Evolutionary conservation across 2,113 vertebrate species (phyloP).

Genomic region (Felis chaus): DNA sequence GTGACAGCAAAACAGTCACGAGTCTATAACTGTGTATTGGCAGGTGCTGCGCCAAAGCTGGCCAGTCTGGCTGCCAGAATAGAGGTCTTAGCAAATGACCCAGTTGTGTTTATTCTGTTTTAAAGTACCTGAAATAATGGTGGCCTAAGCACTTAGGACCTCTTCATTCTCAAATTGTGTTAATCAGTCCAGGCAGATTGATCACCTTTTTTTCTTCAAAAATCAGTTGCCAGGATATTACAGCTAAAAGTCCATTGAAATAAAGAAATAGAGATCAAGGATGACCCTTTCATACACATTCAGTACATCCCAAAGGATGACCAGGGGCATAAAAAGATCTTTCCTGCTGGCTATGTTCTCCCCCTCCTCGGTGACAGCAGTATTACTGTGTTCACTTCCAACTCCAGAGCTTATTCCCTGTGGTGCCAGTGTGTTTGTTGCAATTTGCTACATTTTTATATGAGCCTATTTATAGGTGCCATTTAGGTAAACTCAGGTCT

Average conservation of each 20-base stretch:
- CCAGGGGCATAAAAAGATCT: neutral
- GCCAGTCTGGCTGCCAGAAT: neutral
- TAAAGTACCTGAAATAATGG: neutral
- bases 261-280: neutral
- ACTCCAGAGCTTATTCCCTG: neutral
- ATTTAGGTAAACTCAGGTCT: constrained; percentile 67
- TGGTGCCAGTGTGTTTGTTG: constrained; percentile 56
- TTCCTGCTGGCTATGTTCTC: neutral
- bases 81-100: neutral
- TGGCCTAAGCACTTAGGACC: neutral
- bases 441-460: constrained; percentile 46
- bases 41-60: neutral
- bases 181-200: neutral
- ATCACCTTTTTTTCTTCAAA: neutral
- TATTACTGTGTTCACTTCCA: constrained; percentile 28
- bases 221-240: neutral
- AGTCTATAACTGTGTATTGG: rapidly evolving
- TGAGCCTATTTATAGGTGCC: constrained; percentile 56
- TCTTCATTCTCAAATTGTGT: neutral
- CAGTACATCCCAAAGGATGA: neutral
- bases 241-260: neutral
- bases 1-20: no score
- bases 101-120: neutral
- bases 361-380: constrained; percentile 10
- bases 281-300: neutral